A percentile compares a stretch with the other conserved stretches of the same genome.
Conservation (phyloP, 2,113 vertebrate genomes). For the Labeo catla region DNA sequence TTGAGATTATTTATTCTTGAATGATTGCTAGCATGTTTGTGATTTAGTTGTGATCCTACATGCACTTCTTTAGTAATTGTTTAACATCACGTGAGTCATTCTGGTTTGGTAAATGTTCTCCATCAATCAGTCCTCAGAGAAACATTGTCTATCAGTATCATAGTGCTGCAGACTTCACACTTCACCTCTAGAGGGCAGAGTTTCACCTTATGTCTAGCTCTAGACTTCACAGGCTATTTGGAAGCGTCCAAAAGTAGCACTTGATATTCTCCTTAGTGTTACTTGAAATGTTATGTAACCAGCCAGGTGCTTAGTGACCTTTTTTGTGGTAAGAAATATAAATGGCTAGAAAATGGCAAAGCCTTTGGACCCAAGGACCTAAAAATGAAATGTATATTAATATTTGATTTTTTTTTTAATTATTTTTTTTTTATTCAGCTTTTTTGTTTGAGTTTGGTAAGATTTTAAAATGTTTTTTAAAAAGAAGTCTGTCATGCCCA, state of each 20-base stretch:
- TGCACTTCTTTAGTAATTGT: neutral
- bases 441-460: neutral
- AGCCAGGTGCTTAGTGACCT: neutral
- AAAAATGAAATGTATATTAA: neutral
- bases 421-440: too few relatives aligned
- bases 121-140: neutral
- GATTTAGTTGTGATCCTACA: neutral
- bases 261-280: neutral
- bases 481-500: neutral
- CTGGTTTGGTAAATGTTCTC: neutral
- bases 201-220: neutral
- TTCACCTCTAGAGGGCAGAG: slow-evolving; percentile 18
- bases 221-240: neutral
- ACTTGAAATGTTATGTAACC: neutral
- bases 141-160: neutral
- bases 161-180: neutral
- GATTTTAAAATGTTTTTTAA: neutral
- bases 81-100: neutral
- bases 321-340: neutral
- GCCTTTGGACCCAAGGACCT: neutral
- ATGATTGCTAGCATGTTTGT: neutral
- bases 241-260: neutral
- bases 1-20: neutral
- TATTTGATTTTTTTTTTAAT: too few relatives aligned
- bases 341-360: neutral